These are phyloP conservation scores for Bubo blakistoni DNA, from an alignment of 2,113 vertebrate species.

Conservation along the genomic window DNA sequence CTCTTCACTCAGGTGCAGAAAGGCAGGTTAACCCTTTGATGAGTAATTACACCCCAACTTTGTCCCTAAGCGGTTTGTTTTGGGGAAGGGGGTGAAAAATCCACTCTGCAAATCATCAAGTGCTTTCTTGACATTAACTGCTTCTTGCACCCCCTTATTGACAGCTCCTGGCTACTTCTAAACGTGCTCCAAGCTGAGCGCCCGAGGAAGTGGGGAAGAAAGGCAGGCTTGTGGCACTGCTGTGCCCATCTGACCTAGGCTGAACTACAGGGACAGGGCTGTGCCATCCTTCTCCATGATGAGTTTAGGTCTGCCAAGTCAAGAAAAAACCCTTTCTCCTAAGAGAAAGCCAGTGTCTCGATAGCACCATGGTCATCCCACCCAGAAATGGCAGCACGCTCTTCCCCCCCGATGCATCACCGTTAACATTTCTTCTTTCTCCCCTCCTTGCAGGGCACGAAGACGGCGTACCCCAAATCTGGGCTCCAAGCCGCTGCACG, in stretches of 20 bases:
- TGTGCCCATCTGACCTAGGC: background rate
- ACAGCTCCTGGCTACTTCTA: background rate
- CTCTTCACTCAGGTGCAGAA: background rate
- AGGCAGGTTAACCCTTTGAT: background rate
- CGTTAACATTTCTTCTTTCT: background rate
- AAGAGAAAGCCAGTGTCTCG: accelerated
- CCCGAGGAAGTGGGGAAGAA: background rate
- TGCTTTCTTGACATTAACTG: background rate
- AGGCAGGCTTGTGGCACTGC: background rate
- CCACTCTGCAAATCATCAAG: background rate
- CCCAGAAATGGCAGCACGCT: background rate
- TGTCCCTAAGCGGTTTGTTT: background rate
- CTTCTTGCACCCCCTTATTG: background rate
- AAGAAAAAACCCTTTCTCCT: background rate
- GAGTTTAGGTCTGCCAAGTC: background rate
- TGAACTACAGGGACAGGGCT: background rate
- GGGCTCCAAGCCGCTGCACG: accelerated
- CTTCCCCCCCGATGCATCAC: accelerated
- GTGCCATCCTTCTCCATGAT: background rate
- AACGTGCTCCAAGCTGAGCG: background rate
- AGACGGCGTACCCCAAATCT: accelerated
- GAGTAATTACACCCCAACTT: background rate
- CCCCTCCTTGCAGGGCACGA: background rate
- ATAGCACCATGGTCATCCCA: background rate
- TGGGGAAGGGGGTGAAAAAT: background rate